Base-by-base conservation (phyloP, 1,140 invertebrate genomes). In the Calliopsis andreniformis region DNA sequence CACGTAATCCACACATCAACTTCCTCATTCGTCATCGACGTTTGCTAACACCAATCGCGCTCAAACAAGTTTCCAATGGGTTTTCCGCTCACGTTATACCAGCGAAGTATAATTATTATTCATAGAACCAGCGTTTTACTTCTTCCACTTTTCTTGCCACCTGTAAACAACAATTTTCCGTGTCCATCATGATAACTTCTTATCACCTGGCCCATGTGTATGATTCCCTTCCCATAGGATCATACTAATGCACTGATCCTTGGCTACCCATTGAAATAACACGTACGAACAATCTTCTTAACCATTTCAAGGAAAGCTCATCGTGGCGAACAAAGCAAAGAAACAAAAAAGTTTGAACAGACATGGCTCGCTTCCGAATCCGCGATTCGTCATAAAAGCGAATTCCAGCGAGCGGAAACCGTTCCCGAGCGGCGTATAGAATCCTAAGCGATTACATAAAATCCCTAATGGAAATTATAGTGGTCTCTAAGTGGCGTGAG, bases 401-500 rank as follows among this genome's bases (percentile, higher is more conserved):
- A 43, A 76, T 82, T 79, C 56, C 25, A 28, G 32, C 39, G 53
- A 72, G 70, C 35, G 53, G 49, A 51, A 73, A 63, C 32, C 69
- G 59, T 58, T 42, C 28, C 32, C 28, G 35, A 30, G 32, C 35
- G 25, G 42, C 35, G 30, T 23, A 59, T 64, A 78, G 77, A 42
- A 66, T 69, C 64, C 76, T 45, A 47, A 56, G 72, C 69, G 78
- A 86, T 88, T 83, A 84, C 83, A 86, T 69, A 79, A 84, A 89
- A 87, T 87, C 83, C 76, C 76, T 88, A 89, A 89, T 90, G 83
- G 85, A 90, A 90, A 89, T 90, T 89, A 90, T 88, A 90, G 88
- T 86, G 87, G 84, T 83, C 79, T 76, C 86, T 87, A 89, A 89
- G 87, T 86, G 87, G 86, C 83, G 87, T 82, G 85, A 86, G 87